These are phyloP conservation scores for Cephus cinctus DNA, from an alignment of 1,140 invertebrate genomes.

Conservation along the genomic window DNA sequence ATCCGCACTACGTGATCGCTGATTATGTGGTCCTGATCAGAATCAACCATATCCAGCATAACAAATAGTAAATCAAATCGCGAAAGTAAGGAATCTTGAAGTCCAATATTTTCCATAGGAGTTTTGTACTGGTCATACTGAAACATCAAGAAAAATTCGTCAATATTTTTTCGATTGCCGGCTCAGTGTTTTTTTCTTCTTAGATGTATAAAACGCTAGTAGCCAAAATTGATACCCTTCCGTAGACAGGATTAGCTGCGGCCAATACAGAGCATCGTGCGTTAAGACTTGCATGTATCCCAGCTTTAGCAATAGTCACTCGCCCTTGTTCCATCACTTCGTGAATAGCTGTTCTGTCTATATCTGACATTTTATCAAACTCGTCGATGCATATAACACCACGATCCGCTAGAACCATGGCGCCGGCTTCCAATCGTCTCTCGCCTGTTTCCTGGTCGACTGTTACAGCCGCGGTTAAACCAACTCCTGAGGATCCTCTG, in stretches of 20 bases:
- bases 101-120: slow-evolving; percentile 99
- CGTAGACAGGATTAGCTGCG: slow-evolving; percentile 99
- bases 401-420: slow-evolving; percentile 98
- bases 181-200: too few species aligned
- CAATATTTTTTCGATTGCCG: background rate
- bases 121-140: slow-evolving; percentile 98
- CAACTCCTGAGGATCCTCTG: slow-evolving; percentile 93
- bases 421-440: slow-evolving; percentile 91
- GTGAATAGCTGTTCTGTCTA: slow-evolving; percentile 98
- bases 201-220: too few species aligned
- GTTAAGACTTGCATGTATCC: slow-evolving; percentile 97
- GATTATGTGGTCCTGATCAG: slow-evolving; percentile 87
- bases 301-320: slow-evolving; percentile 98
- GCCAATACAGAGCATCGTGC: slow-evolving; percentile 97
- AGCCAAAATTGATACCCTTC: slow-evolving; percentile 68
- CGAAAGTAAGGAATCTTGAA: slow-evolving; percentile 96
- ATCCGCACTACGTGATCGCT: slow-evolving; percentile 97
- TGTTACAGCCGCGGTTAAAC: slow-evolving; percentile 97
- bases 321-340: slow-evolving; percentile 96
- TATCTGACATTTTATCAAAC: slow-evolving; percentile 99
- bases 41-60: slow-evolving; percentile 89
- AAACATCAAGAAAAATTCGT: slow-evolving; percentile 30
- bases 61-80: slow-evolving; percentile 99
- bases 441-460: slow-evolving; percentile 93
- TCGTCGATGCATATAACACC: slow-evolving; percentile 99